Evolutionary conservation across 2,888 invertebrate species (phyloP), one percentile per base, ranked within the genome.

Genomic region (Epicampocera succincta): DNA sequence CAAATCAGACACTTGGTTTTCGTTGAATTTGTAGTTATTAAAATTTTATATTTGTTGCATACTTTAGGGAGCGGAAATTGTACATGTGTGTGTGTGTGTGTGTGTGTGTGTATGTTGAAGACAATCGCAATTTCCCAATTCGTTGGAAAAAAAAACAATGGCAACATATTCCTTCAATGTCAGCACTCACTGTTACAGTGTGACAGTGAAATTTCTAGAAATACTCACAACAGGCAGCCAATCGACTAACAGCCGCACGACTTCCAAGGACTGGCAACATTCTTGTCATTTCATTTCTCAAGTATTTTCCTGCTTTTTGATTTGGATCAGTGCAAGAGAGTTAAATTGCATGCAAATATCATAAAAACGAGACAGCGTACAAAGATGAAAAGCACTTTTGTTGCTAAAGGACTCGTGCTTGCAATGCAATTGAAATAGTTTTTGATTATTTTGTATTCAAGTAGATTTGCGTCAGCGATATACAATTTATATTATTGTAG

Each of bases 31-130:
- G 12, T 25, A 44, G n/a, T n/a, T n/a, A 42, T 69, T 44, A 52
- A 46, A 42, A 40, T 65, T 66, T 72, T 17, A 52, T 65, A 78
- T 72, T 52, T 72, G 66, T 72, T 72, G 72, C 72, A 72, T 72
- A 78, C 68, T 54, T 76, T 61, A 19, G 52, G 66, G 73, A 73
- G 48, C 66, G 52, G 2, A 50, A 65, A 72, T 71, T 1, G 3
- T 33, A 33, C 33, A 25, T 60, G n/a, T 29, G 12, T 33, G 15
- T 44, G 38, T 54, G 33, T 54, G 33, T 46, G 46, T 52, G 48
- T 21, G 13, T 33, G 33, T 33, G 1, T 54, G 33, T 46, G 46
- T 52, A 52, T 21, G 13, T 33, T 4, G 3, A 6, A 33, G 1
- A 1, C 33, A 60, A 50, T 50, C 50, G 25, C 58, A 65, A 71